These are phyloP conservation scores for Psococerastis gibbosa DNA, from an alignment of 2,888 invertebrate species.

Conservation along the genomic window DNA sequence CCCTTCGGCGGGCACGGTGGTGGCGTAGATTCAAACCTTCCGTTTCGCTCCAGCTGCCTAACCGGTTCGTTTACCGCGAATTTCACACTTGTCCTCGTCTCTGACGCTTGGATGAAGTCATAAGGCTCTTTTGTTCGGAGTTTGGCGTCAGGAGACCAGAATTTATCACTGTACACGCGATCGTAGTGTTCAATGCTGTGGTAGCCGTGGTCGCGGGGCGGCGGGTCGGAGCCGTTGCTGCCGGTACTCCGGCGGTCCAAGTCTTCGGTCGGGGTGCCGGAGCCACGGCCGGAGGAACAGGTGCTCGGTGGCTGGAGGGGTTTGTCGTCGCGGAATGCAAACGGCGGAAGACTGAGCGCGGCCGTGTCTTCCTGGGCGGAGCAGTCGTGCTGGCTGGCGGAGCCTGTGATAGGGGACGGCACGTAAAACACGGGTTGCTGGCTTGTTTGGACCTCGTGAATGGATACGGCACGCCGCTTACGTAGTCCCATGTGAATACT, in stretches of 20 bases:
- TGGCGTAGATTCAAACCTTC: not conserved
- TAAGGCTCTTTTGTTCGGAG: slow-evolving; percentile 4
- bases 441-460: slow-evolving; percentile 39
- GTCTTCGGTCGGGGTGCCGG: slow-evolving; percentile 16
- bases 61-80: slow-evolving; percentile 9
- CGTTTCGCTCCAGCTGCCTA: not conserved
- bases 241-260: slow-evolving; percentile 16
- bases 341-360: slow-evolving; percentile 30
- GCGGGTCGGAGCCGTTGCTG: slow-evolving; percentile 17
- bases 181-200: slow-evolving; percentile 21
- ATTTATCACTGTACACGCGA: slow-evolving; percentile 7
- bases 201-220: slow-evolving; percentile 23
- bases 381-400: slow-evolving; percentile 7
- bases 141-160: slow-evolving; percentile 3
- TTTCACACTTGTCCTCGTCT: not conserved
- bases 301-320: slow-evolving; percentile 16
- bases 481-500: slow-evolving; percentile 44
- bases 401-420: slow-evolving; percentile 31
- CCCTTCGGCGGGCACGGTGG: not conserved
- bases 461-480: slow-evolving; percentile 43
- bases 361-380: slow-evolving; percentile 15
- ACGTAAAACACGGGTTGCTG: slow-evolving; percentile 42
- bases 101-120: slow-evolving; percentile 7
- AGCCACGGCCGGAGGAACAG: slow-evolving; percentile 15
- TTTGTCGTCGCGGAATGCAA: slow-evolving; percentile 23